These are phyloP conservation scores for Bombyx mandarina DNA, from an alignment of 1,140 invertebrate species.

Conservation along the genomic window DNA sequence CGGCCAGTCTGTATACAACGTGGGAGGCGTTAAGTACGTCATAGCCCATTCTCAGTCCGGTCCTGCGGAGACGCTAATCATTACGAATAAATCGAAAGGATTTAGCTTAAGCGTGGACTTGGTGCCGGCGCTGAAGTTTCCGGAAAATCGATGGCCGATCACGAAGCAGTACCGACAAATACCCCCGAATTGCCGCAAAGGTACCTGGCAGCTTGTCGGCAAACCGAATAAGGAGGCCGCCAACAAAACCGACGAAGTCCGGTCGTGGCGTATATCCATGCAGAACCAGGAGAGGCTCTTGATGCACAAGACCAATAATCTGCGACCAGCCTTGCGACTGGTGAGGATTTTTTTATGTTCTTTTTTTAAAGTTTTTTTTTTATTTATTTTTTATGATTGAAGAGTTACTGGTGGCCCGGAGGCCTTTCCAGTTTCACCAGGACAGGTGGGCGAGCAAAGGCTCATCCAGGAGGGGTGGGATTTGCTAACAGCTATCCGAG, in stretches of 20 bases:
- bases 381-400: no score
- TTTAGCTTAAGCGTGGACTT: constrained; percentile 58
- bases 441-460: no score
- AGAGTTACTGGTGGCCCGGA: no score
- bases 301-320: constrained; percentile 27
- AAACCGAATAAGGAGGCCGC: constrained; percentile 33
- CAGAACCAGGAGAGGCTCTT: constrained; percentile 41
- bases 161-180: constrained; percentile 24
- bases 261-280: constrained; percentile 45
- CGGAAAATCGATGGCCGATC: constrained; percentile 31
- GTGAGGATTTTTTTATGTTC: constrained; percentile 17
- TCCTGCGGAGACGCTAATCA: constrained; percentile 60
- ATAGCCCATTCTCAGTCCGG: constrained; percentile 46
- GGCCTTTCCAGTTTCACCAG: no score
- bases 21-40: constrained; percentile 23
- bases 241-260: constrained; percentile 17
- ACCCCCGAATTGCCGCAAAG: constrained; percentile 18
- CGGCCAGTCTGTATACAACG: constrained; percentile 3
- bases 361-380: no score
- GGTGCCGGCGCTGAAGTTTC: constrained; percentile 60
- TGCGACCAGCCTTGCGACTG: constrained; percentile 30
- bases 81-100: constrained; percentile 14
- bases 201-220: constrained; percentile 41
- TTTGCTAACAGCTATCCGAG: no score
- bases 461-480: no score